phyloP scores from a whole-genome alignment of 2,113 vertebrate species.

The Phycodurus eques region DNA sequence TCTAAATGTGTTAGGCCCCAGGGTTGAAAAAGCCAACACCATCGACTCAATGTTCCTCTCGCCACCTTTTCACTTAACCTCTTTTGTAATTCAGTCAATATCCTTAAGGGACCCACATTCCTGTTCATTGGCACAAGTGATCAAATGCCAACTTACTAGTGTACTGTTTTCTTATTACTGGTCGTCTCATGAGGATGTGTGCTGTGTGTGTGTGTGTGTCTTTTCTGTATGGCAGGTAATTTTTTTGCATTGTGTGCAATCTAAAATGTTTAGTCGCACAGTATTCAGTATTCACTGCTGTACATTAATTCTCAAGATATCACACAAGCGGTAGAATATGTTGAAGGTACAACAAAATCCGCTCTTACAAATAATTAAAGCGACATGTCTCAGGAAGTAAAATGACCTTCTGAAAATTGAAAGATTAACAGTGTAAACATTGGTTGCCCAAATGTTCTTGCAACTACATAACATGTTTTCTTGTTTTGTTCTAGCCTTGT shows the following conservation, averaged over 20 bases:
- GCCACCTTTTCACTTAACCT: slow-evolving; percentile 71
- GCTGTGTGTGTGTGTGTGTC: not conserved
- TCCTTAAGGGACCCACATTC: slow-evolving; percentile 58
- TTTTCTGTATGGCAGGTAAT: not conserved
- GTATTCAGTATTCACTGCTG: not conserved
- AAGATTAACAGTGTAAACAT: not conserved
- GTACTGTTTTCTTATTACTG: slow-evolving; percentile 52
- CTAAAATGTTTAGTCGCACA: not conserved
- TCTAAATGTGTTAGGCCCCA: slow-evolving; percentile 69
- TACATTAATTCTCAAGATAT: not conserved
- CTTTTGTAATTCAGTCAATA: slow-evolving; percentile 62
- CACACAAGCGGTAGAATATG: not conserved
- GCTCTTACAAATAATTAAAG: not conserved
- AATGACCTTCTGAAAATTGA: not conserved
- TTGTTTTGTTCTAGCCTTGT: not conserved
- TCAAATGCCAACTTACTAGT: slow-evolving; percentile 66
- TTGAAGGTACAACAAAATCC: not conserved
- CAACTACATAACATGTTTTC: not conserved
- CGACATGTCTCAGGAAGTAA: not conserved
- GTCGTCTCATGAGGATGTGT: slow-evolving; percentile 35
- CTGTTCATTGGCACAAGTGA: slow-evolving; percentile 59
- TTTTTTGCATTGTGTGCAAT: not conserved
- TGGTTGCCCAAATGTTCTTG: not conserved
- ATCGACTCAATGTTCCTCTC: slow-evolving; percentile 61
- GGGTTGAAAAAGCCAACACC: slow-evolving; percentile 70